Percentiles rank a stretch among this genome's conserved stretches.
These are phyloP conservation scores for Halocaridina rubra DNA, from an alignment of 2,888 invertebrate species.

Conservation along the genomic window DNA sequence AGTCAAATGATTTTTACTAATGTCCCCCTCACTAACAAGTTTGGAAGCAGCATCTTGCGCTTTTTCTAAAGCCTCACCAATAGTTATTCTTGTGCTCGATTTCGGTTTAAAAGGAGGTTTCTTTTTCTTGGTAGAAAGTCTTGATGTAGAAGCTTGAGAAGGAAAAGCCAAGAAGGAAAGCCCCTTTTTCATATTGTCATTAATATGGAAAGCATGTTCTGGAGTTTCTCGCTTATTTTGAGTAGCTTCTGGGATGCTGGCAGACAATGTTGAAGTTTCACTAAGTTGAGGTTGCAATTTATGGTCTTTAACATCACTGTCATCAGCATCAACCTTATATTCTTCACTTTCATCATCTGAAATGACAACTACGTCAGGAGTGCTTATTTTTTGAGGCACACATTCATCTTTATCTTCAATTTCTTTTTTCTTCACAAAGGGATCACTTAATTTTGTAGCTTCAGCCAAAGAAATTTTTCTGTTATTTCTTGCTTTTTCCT, in stretches of 20 bases:
- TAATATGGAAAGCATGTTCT: constrained; percentile 26
- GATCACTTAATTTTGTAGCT: not conserved
- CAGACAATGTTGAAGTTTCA: not conserved
- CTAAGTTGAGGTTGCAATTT: no score
- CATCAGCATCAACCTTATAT: no score
- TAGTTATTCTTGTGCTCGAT: constrained; percentile 27
- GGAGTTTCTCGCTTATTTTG: not conserved
- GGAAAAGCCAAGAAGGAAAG: constrained; percentile 40
- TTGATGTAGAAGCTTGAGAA: not conserved
- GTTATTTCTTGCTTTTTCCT: not conserved
- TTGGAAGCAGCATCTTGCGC: constrained; percentile 38
- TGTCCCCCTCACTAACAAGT: no score
- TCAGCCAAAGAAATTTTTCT: no score
- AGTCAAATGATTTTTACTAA: no score
- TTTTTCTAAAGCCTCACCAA: constrained; percentile 36
- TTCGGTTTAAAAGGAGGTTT: not conserved
- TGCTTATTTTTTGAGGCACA: no score
- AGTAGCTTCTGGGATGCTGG: not conserved
- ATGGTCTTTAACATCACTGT: not conserved
- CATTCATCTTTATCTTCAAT: not conserved
- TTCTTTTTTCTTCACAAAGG: not conserved
- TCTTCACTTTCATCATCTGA: no score
- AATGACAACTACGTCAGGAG: no score
- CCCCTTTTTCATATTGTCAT: constrained; percentile 38
- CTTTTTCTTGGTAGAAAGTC: constrained; percentile 10